phyloP scores from a whole-genome alignment of 2,113 vertebrate species.

The Lipophrys pholis region DNA sequence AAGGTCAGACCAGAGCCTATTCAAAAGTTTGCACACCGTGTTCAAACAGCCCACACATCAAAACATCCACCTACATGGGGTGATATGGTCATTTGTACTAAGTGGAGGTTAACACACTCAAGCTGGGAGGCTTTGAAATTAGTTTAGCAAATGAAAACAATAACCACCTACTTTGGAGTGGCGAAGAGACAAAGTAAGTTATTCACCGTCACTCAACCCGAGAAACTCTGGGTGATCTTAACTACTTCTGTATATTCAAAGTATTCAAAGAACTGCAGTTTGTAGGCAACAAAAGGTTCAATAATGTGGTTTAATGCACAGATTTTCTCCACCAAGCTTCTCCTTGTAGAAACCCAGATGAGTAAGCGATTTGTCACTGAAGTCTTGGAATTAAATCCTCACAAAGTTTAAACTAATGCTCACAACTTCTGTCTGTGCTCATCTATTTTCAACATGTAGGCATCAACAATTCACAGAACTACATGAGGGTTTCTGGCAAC shows the following conservation, averaged over 20 bases:
- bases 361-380: background rate
- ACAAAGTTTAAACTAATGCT: background rate
- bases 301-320: background rate
- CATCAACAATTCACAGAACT: too few relatives aligned
- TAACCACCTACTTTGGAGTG: background rate
- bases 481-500: too few relatives aligned
- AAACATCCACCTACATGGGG: conserved; percentile 23
- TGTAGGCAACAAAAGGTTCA: background rate
- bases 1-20: conserved; percentile 21
- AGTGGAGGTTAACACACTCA: conserved; percentile 19
- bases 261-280: background rate
- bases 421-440: background rate
- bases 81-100: conserved; percentile 21
- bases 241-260: background rate
- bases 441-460: background rate
- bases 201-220: background rate
- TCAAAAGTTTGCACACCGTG: conserved; percentile 6
- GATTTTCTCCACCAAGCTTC: background rate
- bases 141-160: conserved; percentile 3
- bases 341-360: background rate
- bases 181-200: background rate
- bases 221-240: background rate
- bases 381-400: background rate
- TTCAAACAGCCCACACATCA: conserved; percentile 43
- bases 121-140: conserved; percentile 10